Evolutionary conservation across 2,113 vertebrate genomes (phyloP).

Genomic region (Istiophorus platypterus): DNA sequence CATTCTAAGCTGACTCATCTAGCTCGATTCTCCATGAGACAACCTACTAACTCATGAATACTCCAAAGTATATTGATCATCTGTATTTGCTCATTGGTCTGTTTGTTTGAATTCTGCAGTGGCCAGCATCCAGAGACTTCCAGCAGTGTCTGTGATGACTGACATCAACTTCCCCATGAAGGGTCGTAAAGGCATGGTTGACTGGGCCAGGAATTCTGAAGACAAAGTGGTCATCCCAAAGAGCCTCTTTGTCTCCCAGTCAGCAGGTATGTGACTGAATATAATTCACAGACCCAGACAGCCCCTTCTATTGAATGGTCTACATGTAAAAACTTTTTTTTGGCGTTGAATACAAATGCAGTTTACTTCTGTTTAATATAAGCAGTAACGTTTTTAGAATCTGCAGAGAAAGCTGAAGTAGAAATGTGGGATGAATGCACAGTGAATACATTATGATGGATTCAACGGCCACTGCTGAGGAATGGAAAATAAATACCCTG

Average conservation of each 20-base stretch:
- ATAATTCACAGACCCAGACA: conserved; percentile 49
- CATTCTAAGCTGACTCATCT: too few relatives aligned
- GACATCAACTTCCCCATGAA: conserved; percentile 99
- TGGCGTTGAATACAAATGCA: background rate
- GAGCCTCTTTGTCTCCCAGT: conserved; percentile 94
- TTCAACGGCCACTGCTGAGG: conserved; percentile 12
- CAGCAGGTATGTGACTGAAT: conserved; percentile 88
- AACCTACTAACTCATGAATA: conserved; percentile 15
- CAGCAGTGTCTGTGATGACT: conserved; percentile 95
- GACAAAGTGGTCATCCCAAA: conserved; percentile 98
- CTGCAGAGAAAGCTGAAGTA: background rate
- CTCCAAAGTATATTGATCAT: conserved; percentile 19
- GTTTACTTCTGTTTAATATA: conserved; percentile 1
- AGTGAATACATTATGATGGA: conserved; percentile 29
- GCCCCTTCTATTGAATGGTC: too few relatives aligned
- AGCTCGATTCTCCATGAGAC: background rate
- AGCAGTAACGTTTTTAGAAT: background rate
- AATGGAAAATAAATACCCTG: conserved; percentile 43
- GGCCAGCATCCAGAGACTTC: conserved; percentile 98
- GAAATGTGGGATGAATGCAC: conserved; percentile 28
- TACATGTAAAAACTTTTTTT: background rate
- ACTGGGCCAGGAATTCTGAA: conserved; percentile 99
- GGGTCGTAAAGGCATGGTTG: conserved; percentile 99
- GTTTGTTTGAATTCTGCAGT: conserved; percentile 84
- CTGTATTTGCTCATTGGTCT: conserved; percentile 35